phyloP scores from a whole-genome alignment of 2,888 invertebrate genomes.

The Diarsia mendica region DNA sequence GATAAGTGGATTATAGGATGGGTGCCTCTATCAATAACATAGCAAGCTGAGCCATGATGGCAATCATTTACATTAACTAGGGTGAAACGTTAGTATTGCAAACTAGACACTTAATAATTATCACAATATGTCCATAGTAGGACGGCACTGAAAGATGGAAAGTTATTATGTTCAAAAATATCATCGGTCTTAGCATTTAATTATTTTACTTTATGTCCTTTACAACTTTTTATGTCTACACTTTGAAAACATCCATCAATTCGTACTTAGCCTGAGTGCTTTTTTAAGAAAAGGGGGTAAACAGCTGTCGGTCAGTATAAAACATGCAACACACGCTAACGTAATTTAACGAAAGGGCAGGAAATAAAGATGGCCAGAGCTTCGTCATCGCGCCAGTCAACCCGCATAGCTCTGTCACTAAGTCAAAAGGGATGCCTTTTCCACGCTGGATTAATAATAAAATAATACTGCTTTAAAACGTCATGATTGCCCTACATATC shows the following conservation, averaged over 20 bases:
- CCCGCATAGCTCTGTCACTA: too few relatives aligned
- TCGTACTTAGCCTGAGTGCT: background rate
- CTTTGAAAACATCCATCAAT: background rate
- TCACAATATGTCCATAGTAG: background rate
- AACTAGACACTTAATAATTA: background rate
- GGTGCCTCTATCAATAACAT: constrained; percentile 10
- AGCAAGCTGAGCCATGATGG: background rate
- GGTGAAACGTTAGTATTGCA: constrained; percentile 36
- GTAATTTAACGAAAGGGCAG: background rate
- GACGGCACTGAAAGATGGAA: background rate
- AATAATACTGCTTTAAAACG: too few relatives aligned
- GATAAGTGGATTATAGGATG: constrained; percentile 13
- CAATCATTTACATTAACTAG: constrained; percentile 2
- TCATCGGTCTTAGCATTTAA: background rate
- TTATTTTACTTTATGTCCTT: background rate
- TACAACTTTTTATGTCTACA: too few relatives aligned
- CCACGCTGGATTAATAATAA: too few relatives aligned
- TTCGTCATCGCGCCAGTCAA: too few relatives aligned
- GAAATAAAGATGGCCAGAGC: background rate
- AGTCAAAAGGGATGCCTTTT: too few relatives aligned
- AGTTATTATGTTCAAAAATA: background rate
- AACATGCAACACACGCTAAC: background rate
- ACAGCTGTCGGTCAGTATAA: background rate
- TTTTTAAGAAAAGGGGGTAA: background rate
- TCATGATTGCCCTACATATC: too few relatives aligned